Evolutionary conservation across 2,888 invertebrate genomes (phyloP), one percentile per base, ranked within the genome.

Genomic region (Polyommatus icarus): DNA sequence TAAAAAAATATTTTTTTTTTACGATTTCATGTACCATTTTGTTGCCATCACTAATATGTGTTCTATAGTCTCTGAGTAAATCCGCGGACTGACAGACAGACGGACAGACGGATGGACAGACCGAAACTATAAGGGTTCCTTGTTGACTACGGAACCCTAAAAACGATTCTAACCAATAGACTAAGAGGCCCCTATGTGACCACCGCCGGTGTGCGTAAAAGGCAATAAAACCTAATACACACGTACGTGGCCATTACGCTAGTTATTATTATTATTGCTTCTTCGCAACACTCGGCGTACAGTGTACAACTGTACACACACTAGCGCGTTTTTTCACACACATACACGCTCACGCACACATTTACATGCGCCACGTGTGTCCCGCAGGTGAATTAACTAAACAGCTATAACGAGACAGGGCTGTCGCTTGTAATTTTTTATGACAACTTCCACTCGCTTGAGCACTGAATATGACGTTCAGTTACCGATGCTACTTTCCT

Each of bases 261-360:
- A 90, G n/a, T n/a, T n/a, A 91, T 91, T 91, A 89, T 91, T 91
- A 91, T 90, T 90, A 87, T 85, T 83, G 84, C 80, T 83, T 86
- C 87, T 85, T 85, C 87, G 86, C 86, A 87, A 84, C 85, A 85
- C 83, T 82, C 83, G 81, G 83, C 82, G 77, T 82, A 24, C 24
- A 24, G 83, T 82, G 77, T 82, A 82, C 85, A 83, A 24, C 83
- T 82, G 77, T 82, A 82, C 85, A 83, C 82, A 78, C 83, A 82
- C 85, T 88, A 87, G 88, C 88, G 89, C 90, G 91, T 91, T 91
- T 91, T 91, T 88, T 87, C 87, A 83, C 88, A 83, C 88, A 86
- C 87, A 86, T 84, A 84, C 81, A 78, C 77, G 78, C 84, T 80
- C 83, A 83, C 83, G 82, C 81, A 83, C 85, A 82, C 87, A 87